phyloP scores from a whole-genome alignment of 2,888 invertebrate species.

The Nymphalis urticae region DNA sequence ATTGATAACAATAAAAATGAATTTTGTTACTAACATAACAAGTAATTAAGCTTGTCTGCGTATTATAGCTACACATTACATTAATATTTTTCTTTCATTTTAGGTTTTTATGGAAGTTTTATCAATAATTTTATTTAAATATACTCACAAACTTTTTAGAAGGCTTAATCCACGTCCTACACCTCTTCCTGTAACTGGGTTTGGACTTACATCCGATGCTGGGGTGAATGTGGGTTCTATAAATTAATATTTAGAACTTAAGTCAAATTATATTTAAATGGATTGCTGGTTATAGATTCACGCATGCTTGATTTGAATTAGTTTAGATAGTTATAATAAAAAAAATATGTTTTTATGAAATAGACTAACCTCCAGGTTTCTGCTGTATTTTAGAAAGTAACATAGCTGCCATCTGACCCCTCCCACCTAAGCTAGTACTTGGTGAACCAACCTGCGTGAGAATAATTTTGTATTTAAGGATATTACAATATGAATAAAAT shows the following conservation, averaged over 20 bases:
- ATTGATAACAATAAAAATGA: too few relatives aligned
- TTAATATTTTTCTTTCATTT: too few relatives aligned
- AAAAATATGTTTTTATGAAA: neutral
- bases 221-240: conserved; percentile 46
- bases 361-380: conserved; percentile 54
- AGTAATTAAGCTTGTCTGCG: too few relatives aligned
- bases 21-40: too few relatives aligned
- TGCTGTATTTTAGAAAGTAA: conserved; percentile 61
- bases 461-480: neutral
- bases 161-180: conserved; percentile 67
- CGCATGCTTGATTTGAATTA: too few relatives aligned
- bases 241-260: conserved; percentile 35
- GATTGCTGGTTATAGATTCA: too few relatives aligned
- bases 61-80: too few relatives aligned
- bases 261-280: neutral
- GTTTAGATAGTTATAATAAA: too few relatives aligned
- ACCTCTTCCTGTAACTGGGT: conserved; percentile 43
- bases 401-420: conserved; percentile 64
- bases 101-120: too few relatives aligned
- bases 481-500: too few relatives aligned
- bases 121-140: neutral
- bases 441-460: conserved; percentile 45
- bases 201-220: conserved; percentile 64
- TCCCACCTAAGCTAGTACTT: conserved; percentile 53
- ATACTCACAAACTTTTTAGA: conserved; percentile 64